These are phyloP conservation scores for Cygnus atratus DNA, from an alignment of 2,113 vertebrate genomes.

Conservation along the genomic window DNA sequence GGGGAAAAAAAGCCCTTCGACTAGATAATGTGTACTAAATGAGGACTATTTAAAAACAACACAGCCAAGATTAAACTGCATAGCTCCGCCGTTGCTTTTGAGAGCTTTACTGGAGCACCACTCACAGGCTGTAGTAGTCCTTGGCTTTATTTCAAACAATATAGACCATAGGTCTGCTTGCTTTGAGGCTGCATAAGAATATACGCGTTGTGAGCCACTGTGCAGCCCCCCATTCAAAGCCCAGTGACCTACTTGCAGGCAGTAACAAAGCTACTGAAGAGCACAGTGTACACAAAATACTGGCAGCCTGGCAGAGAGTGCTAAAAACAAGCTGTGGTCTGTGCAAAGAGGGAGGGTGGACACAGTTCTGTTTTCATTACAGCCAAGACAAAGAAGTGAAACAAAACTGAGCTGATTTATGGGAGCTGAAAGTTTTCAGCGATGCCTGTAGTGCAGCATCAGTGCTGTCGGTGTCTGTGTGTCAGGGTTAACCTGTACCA, in stretches of 20 bases:
- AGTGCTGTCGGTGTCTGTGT: background rate
- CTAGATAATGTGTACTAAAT: background rate
- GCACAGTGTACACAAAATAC: background rate
- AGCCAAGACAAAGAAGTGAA: background rate
- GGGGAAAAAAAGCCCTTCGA: background rate
- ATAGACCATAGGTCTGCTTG: background rate
- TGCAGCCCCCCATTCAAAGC: background rate
- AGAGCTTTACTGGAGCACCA: background rate
- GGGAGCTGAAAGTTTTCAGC: background rate
- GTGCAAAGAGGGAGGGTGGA: background rate
- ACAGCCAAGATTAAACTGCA: background rate
- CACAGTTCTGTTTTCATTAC: background rate
- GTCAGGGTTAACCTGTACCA: background rate
- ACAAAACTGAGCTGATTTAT: background rate
- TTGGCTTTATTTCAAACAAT: background rate
- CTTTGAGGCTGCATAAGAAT: background rate
- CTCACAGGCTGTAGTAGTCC: background rate
- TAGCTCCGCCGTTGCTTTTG: background rate
- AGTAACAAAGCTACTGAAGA: background rate
- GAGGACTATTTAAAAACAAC: background rate
- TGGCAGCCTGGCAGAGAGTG: background rate
- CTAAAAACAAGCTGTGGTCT: background rate
- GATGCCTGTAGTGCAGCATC: accelerated
- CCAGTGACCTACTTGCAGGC: background rate
- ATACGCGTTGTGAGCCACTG: background rate